These are phyloP conservation scores for Typhlichthys eigenmanni DNA, from an alignment of 2,797 vertebrate genomes.

Conservation along the genomic window DNA sequence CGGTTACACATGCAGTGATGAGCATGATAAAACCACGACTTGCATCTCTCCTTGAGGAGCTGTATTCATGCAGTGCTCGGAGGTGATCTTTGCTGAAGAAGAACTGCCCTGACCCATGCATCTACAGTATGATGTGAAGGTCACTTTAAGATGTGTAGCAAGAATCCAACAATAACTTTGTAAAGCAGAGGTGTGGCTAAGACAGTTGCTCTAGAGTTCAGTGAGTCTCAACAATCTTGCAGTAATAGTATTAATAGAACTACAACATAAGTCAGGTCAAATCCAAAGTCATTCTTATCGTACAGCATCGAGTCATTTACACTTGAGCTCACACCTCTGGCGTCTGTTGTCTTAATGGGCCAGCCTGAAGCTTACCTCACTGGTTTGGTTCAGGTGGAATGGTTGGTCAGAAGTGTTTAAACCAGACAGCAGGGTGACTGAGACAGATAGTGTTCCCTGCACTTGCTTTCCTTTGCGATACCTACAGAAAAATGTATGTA, in stretches of 20 bases:
- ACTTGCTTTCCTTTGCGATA: constrained; percentile 52
- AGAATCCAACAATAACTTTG: neutral
- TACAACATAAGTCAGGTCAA: too few species aligned
- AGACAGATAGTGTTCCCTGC: constrained; percentile 47
- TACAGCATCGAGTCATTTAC: too few species aligned
- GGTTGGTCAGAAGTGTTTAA: neutral
- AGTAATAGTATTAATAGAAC: too few species aligned
- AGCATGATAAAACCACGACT: neutral
- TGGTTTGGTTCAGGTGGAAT: constrained; percentile 35
- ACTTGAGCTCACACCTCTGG: too few species aligned
- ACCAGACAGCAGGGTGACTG: constrained; percentile 16
- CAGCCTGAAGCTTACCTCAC: constrained; percentile 42
- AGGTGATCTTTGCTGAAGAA: constrained; percentile 53
- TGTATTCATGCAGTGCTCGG: constrained; percentile 1
- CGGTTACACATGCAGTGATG: constrained; percentile 46
- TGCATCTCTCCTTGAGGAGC: constrained; percentile 3
- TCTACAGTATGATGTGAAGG: constrained; percentile 38
- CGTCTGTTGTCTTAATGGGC: neutral
- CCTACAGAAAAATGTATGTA: constrained; percentile 26
- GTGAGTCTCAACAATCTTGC: too few species aligned
- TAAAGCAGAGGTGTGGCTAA: neutral
- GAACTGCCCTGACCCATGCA: constrained; percentile 62
- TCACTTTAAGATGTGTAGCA: neutral
- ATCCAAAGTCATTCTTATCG: too few species aligned
- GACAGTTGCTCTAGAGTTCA: neutral